These are phyloP conservation scores for Volucella inanis DNA, from an alignment of 2,888 invertebrate species.

Conservation along the genomic window DNA sequence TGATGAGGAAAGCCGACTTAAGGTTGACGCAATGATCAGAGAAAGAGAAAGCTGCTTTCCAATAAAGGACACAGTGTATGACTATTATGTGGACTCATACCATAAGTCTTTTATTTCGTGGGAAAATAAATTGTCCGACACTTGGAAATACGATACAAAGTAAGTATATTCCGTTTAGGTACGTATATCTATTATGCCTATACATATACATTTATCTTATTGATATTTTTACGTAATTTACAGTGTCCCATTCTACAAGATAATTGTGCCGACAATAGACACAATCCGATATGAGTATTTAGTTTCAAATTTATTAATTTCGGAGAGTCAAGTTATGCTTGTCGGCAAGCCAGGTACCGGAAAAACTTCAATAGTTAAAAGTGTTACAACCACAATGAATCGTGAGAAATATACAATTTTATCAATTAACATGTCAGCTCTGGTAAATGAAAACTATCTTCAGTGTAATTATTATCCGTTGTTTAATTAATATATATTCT, in stretches of 20 bases:
- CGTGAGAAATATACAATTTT: slow-evolving; percentile 86
- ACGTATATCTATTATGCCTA: not conserved
- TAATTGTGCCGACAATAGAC: slow-evolving; percentile 94
- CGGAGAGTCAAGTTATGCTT: slow-evolving; percentile 89
- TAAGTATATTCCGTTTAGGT: slow-evolving; percentile 57
- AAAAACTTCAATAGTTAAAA: slow-evolving; percentile 91
- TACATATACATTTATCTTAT: not conserved
- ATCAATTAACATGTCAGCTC: slow-evolving; percentile 94
- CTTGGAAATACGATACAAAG: slow-evolving; percentile 86
- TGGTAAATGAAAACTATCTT: slow-evolving; percentile 81
- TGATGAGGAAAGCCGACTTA: slow-evolving; percentile 90
- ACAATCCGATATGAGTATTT: slow-evolving; percentile 92
- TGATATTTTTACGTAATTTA: slow-evolving; percentile 10
- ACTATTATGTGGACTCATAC: slow-evolving; percentile 93
- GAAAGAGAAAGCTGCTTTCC: slow-evolving; percentile 92
- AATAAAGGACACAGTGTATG: slow-evolving; percentile 93
- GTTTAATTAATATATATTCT: not conserved
- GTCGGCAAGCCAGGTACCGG: slow-evolving; percentile 95
- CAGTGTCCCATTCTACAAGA: slow-evolving; percentile 91
- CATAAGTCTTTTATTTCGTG: slow-evolving; percentile 89
- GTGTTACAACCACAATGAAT: slow-evolving; percentile 85
- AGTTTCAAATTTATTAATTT: slow-evolving; percentile 86
- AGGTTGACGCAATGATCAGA: slow-evolving; percentile 91
- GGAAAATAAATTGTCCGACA: slow-evolving; percentile 90
- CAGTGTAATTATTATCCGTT: not conserved